Evolutionary conservation across 1,140 invertebrate genomes (phyloP).

Genomic region (Halictus rubicundus): DNA sequence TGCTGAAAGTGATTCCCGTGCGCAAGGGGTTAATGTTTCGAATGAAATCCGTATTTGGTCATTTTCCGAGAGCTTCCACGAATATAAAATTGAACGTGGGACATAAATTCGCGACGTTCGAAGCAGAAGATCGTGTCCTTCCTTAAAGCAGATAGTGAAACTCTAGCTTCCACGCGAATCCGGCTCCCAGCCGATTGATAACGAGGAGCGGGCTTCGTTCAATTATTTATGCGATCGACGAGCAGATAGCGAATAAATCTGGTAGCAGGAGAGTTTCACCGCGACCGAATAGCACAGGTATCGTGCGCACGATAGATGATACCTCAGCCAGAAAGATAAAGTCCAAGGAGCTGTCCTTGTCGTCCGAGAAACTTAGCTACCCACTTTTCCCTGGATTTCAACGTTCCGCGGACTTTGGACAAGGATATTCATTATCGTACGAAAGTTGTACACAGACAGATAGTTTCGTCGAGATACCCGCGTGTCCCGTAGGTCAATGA

Average conservation of each 20-base stretch:
- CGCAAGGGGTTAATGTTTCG: no score
- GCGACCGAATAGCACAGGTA: neutral
- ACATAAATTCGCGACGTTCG: no score
- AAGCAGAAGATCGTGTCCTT: no score
- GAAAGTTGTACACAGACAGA: neutral
- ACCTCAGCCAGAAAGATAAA: slow-evolving; percentile 22
- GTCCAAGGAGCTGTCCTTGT: slow-evolving; percentile 20
- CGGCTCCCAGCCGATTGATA: neutral
- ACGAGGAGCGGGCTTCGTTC: neutral
- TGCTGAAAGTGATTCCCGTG: no score
- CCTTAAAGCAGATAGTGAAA: neutral
- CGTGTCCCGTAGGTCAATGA: neutral
- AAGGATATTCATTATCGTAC: neutral
- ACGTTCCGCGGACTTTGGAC: neutral
- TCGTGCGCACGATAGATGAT: slow-evolving; percentile 17
- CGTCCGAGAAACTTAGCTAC: slow-evolving; percentile 28
- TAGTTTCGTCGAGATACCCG: neutral
- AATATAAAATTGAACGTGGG: no score
- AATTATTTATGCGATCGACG: slow-evolving; percentile 28
- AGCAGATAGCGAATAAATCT: slow-evolving; percentile 23
- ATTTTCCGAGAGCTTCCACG: no score
- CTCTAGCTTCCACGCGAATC: neutral
- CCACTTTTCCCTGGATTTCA: slow-evolving; percentile 21
- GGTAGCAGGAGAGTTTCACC: slow-evolving; percentile 21
- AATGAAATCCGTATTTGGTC: no score